Conservation (phyloP, 2,888 invertebrate species). For the Lampropteryx suffumata region DNA sequence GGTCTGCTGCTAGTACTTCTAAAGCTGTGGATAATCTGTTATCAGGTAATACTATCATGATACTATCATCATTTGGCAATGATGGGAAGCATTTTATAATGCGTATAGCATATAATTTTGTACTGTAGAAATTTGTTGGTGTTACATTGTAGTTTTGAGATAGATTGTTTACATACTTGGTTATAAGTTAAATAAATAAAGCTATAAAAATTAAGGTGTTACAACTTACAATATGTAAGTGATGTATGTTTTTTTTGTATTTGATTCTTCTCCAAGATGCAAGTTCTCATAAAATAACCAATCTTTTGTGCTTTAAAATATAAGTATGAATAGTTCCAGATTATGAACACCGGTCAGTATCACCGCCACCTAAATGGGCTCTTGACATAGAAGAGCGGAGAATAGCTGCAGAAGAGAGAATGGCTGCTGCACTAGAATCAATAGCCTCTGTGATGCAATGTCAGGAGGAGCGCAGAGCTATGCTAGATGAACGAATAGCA, state of each 20-base stretch:
- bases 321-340: slow-evolving; percentile 51
- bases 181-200: no score
- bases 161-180: no score
- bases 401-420: slow-evolving; percentile 65
- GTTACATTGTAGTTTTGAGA: no score
- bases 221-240: no score
- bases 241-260: no score
- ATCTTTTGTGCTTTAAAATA: no score
- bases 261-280: no score
- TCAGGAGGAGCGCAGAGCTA: slow-evolving; percentile 58
- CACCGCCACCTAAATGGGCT: slow-evolving; percentile 72
- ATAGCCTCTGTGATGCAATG: slow-evolving; percentile 57
- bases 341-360: slow-evolving; percentile 38
- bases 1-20: slow-evolving; percentile 20
- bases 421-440: slow-evolving; percentile 63
- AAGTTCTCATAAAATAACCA: not conserved
- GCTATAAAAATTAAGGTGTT: no score
- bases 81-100: no score
- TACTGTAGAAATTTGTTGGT: no score
- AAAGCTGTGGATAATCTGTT: slow-evolving; percentile 6
- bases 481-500: slow-evolving; percentile 58
- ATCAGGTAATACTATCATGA: slow-evolving; percentile 11
- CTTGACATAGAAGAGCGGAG: slow-evolving; percentile 66
- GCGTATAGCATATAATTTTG: no score
- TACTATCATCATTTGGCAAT: no score